Evolutionary conservation across 2,888 invertebrate species (phyloP).

Genomic region (Hyalella azteca): DNA sequence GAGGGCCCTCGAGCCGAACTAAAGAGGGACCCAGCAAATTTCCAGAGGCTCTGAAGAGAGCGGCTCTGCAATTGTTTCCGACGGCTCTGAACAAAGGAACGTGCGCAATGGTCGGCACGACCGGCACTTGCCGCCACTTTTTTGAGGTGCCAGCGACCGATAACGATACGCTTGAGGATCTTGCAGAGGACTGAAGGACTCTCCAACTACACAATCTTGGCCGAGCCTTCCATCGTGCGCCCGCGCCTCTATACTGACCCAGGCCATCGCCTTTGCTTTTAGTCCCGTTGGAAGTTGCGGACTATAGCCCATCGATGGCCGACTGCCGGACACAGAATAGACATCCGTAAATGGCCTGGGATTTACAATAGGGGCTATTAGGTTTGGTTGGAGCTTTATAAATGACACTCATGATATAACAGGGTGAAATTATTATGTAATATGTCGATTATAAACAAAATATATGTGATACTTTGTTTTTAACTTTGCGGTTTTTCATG

Average conservation of each 20-base stretch:
- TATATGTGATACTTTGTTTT: too few species aligned
- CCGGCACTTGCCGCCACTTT: constrained; percentile 27
- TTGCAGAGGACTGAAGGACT: constrained; percentile 13
- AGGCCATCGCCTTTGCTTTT: too few species aligned
- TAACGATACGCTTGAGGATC: constrained; percentile 29
- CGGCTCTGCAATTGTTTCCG: constrained; percentile 33
- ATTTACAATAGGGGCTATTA: too few species aligned
- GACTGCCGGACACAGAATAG: too few species aligned
- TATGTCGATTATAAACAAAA: too few species aligned
- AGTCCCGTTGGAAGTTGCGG: too few species aligned
- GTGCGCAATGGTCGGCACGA: constrained; percentile 31
- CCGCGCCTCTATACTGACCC: neutral
- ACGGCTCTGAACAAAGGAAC: constrained; percentile 32
- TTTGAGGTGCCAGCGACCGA: neutral
- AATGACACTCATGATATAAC: too few species aligned
- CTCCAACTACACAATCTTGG: constrained; percentile 12
- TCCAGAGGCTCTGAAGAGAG: constrained; percentile 20
- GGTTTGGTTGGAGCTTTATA: too few species aligned
- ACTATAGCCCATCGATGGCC: too few species aligned
- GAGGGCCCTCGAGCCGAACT: constrained; percentile 19
- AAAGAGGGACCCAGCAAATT: constrained; percentile 22
- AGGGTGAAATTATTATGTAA: too few species aligned
- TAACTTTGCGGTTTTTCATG: too few species aligned
- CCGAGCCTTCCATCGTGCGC: constrained; percentile 13
- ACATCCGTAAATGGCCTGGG: too few species aligned